These are phyloP conservation scores for Metellina segmentata DNA, from an alignment of 2,888 invertebrate genomes.

Conservation along the genomic window DNA sequence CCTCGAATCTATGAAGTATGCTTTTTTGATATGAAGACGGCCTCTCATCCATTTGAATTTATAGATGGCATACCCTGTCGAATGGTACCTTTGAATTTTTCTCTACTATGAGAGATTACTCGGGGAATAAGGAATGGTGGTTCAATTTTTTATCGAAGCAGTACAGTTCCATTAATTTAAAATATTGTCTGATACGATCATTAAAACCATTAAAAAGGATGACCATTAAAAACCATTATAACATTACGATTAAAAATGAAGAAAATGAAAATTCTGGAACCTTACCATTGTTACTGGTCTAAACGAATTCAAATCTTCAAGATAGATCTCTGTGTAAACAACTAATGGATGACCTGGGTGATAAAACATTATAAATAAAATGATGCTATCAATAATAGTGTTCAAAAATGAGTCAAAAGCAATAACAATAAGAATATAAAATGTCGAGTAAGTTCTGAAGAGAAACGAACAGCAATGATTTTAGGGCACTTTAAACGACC, in stretches of 20 bases:
- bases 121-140: no score
- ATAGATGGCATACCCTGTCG: no score
- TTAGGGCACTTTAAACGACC: no score
- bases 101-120: no score
- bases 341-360: conserved; percentile 34
- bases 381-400: neutral
- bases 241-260: neutral
- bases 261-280: neutral
- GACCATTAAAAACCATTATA: neutral
- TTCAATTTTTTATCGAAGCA: no score
- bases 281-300: conserved; percentile 90
- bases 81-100: no score
- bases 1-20: no score
- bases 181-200: neutral
- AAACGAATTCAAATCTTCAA: conserved; percentile 92
- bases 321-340: conserved; percentile 84
- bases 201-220: neutral
- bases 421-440: neutral
- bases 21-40: no score
- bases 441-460: no score
- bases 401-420: neutral
- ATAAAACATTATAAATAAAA: neutral
- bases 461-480: no score
- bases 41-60: no score
- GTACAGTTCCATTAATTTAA: no score